A percentile compares a stretch with the other conserved stretches of the same genome.
Conservation (phyloP, 1,140 invertebrate genomes). For the Dreissena rostriformis region DNA sequence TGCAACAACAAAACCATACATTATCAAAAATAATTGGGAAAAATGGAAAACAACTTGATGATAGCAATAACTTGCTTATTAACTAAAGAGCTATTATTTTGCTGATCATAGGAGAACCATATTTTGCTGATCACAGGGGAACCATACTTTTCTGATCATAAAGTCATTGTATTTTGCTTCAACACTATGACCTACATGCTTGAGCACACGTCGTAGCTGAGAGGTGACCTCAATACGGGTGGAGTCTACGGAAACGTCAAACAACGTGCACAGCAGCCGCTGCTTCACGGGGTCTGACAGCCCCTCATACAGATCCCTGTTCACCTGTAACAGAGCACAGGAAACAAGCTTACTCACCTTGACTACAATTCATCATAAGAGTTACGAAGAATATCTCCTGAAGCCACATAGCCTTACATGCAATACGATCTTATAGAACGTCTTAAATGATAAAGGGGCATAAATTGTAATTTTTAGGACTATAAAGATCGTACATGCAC, state of each 20-base stretch:
- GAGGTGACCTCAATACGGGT: conserved; percentile 54
- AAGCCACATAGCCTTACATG: neutral
- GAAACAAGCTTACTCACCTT: neutral
- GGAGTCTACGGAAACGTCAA: conserved; percentile 75
- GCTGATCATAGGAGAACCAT: no score
- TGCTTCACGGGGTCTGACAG: conserved; percentile 74
- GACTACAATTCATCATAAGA: neutral
- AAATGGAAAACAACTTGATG: no score
- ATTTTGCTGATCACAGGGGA: no score
- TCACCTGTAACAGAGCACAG: conserved; percentile 66
- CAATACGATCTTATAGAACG: no score
- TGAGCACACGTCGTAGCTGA: conserved; percentile 85
- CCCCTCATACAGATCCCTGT: conserved; percentile 74
- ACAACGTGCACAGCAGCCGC: conserved; percentile 77
- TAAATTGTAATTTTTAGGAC: no score
- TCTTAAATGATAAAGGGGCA: neutral
- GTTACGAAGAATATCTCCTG: neutral
- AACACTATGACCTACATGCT: conserved; percentile 84
- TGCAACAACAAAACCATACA: conserved; percentile 47
- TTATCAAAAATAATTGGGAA: neutral
- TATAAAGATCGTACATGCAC: no score
- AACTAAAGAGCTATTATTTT: no score
- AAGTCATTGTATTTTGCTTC: no score
- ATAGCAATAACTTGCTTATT: no score
- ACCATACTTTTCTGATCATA: no score